Evolutionary conservation across 2,888 invertebrate genomes (phyloP), one percentile per base, ranked within the genome.

Genomic region (Camptogramma bilineatum): DNA sequence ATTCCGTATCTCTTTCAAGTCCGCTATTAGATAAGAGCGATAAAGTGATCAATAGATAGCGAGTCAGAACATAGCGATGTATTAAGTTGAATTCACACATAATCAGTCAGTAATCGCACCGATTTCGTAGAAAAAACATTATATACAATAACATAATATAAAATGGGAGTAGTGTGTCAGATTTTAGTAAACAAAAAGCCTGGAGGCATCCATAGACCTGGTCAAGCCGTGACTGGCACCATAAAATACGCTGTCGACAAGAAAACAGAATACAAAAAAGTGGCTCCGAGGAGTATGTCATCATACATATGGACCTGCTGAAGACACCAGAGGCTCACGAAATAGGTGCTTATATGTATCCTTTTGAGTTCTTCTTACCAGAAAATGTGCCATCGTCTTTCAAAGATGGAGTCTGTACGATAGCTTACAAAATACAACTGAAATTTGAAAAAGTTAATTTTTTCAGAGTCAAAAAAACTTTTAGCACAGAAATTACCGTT

Each of bases 171-270:
- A 17, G 17, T 51, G 39, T 81, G 76, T 53, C 60, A 73, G 65
- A 76, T 81, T 60, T 50, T 73, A 21, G 42, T 76, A 1, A 61
- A 64, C n/a, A 70, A 57, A 24, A 59, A 72, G 9, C 48, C 52
- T 10, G 66, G 69, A 46, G 71, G 71, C 0, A 57, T 74, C 1
- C 72, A 71, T 52, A 71, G 52, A 59, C 66, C 76, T 0, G 79
- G 78, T 4, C 42, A 72, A 46, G 10, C 53, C 4, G 70, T 81
- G 2, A 51, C 58, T 10, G 80, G 78, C 0, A 47, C 66, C 4
- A 61, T 79, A 4, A 73, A 73, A 39, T 80, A 75, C 10, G 28
- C 46, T 0, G 21, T 76, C 13, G 72, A 76, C 10, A 53, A 73
- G 54, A 62, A 73, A 1, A 73, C 70, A 0, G 67, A 69, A 9